Base-by-base conservation (phyloP, 2,113 vertebrate genomes). In the Monarcha castaneiventris region DNA sequence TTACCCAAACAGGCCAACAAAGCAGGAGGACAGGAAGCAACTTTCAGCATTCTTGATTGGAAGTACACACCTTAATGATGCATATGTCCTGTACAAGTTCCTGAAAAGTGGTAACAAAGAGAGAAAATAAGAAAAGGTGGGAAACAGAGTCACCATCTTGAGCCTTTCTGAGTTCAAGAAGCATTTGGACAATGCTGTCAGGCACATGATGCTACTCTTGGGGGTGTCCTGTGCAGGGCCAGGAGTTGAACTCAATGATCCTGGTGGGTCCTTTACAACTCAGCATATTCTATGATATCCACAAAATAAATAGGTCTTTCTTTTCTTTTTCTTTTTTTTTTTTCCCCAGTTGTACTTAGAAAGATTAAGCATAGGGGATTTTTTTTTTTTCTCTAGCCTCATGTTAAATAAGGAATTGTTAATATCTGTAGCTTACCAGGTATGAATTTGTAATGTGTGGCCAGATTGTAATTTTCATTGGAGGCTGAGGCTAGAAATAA, bases 251-350 rank as follows among this genome's bases (percentile, higher is more conserved):
- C 44, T 51, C 0, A 0, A 3, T 41, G 20, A 35, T 58, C 30
- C 30, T 58, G 51, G 10, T 66, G 25, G 43, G 3, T 35, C 20
- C 11, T 67, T 76, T 58, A 13, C 16, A 58, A 26, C 10, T 58
- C 26, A 49, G 13, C 16, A 33, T 66, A 56, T 75, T 66, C 51
- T n/a, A 9, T 26, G 5, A 35, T 51, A 66, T 5, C 18, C 39
- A 55, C 9, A 39, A 74, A 83, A 88, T 15, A 30, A 52, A 33
- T 3, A 44, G 7, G 7, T 51, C 0, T 30, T 71, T 6, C 9
- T 59, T 41, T 52, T 32, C 0, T 15, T 30, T 44, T 9, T 11
- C 4, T 5, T 6, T 4, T 56, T 27, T 21, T 3, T 3, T 15
- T 5, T n/a, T n/a, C n/a, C n/a, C 22, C 3, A 27, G 12, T 73